Percentiles rank a stretch among this genome's conserved stretches.
These are phyloP conservation scores for Danio tinwini DNA, from an alignment of 2,797 vertebrate species.

Conservation along the genomic window DNA sequence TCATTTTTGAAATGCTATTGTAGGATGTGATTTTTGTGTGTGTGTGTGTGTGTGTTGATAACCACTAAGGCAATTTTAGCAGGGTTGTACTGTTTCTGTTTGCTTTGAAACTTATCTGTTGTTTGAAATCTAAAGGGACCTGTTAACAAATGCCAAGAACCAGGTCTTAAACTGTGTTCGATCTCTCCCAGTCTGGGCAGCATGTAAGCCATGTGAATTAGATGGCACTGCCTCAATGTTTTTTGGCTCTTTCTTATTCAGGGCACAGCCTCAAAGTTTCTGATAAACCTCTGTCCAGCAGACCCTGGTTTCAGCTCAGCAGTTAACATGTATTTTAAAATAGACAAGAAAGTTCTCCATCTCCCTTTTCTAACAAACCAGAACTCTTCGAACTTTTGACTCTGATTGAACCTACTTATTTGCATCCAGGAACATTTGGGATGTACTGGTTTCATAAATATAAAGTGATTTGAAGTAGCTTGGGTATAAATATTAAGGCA, in stretches of 20 bases:
- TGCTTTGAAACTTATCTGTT: neutral
- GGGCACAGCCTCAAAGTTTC: constrained; percentile 64
- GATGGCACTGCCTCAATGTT: constrained; percentile 56
- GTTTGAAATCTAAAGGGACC: neutral
- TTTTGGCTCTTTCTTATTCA: constrained; percentile 72
- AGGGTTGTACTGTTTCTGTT: neutral
- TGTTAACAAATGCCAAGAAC: neutral
- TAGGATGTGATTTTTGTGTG: neutral
- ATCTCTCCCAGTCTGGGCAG: neutral
- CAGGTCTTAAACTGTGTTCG: neutral
- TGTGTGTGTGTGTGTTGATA: neutral
- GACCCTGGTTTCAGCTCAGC: constrained; percentile 59
- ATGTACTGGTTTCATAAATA: neutral
- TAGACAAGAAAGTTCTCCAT: constrained; percentile 45
- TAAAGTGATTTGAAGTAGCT: too few species aligned
- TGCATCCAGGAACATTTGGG: neutral
- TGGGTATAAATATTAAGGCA: too few species aligned
- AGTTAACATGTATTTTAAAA: constrained; percentile 58
- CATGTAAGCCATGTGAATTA: constrained; percentile 47
- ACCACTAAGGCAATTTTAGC: neutral
- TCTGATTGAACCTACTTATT: neutral
- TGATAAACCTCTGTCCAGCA: constrained; percentile 69
- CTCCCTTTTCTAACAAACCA: constrained; percentile 9
- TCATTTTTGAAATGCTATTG: neutral
- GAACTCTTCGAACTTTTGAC: neutral